Base-by-base conservation (phyloP, 2,797 vertebrate genomes). In the Enteromius mattozi region DNA sequence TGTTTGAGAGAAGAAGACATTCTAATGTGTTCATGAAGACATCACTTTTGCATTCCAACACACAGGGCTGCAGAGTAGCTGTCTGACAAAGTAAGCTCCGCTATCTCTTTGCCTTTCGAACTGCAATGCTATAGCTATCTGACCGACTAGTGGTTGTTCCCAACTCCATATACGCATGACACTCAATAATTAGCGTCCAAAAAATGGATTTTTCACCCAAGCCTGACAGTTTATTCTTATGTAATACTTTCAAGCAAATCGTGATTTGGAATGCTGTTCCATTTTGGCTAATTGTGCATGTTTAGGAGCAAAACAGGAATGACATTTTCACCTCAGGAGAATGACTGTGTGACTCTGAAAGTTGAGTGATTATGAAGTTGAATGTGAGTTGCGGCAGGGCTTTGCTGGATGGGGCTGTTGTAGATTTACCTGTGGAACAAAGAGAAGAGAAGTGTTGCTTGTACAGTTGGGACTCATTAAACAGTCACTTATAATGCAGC, bases 1-100 rank as follows among this genome's bases (percentile, higher is more conserved):
- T 42, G 47, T 81, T 59, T 82, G 30, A 69, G 71, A 51, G 47
- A 82, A 24, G 49, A 49, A 75, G 61, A 78, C 7, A 14, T 81
- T 78, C 21, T 40, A 61, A 71, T 80, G 80, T 76, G 61, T 86
- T 85, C 69, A 80, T 83, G 61, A 84, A 82, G 85, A 72, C 78
- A 65, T 85, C 83, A 79, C 85, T 86, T 87, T 82, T 84, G 86
- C 89, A 90, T 90, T 90, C 86, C 88, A 88, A 77, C 89, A 89
- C 89, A 88, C 78, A 51, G 56, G 78, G 81, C 88, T 87, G 78
- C 83, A 71, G 81, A 86, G 74, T 85, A 84, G 80, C 78, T 83
- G 77, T 76, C 80, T 85, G 78, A 85, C 69, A 81, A 88, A 87
- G 87, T 89, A 74, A 66, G 82, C 68, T 78, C 49, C 49, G 66